Base-by-base conservation (phyloP, 2,797 vertebrate genomes). In the Myoxocephalus aenaeus region DNA sequence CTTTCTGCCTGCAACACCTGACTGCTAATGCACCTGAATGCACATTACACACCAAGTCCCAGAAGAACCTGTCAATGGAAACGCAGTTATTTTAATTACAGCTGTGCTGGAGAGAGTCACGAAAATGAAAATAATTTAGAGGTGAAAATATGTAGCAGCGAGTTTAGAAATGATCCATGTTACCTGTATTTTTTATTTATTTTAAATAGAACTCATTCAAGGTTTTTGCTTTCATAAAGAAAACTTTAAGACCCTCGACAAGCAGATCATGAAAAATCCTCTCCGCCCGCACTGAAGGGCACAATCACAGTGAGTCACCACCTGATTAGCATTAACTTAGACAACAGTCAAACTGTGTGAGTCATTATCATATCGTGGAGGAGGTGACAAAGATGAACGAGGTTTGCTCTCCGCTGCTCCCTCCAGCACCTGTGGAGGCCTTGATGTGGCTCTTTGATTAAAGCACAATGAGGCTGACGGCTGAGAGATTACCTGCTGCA, bases 1-100 rank as follows among this genome's bases (percentile, higher is more conserved):
- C 82, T 93, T 91, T 91, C 81, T 77, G 73, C 74, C 83, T 78
- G 76, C 71, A 91, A 86, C 88, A 92, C 79, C 85, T 88, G 86
- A 89, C 74, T 85, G 88, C 80, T 90, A 88, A 87, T 86, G 34
- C 34, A 34, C 34, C 34, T 34, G 34, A 34, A 34, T 34, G 80
- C 88, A 67, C 72, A 85, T 83, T 82, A 88, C 90, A 90, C 85
- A 80, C 75, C 48, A 14, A 64, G 79, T 84, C 84, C 90, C 91
- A 65, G 53, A 87, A 90, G 89, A 84, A 79, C 57, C 81, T 75
- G 87, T 87, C 90, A 78, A 62, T 78, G 85, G 81, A 86, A 84
- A 86, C 70, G 72, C 68, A n/a, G 65, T 46, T 40, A 61, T 83
- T 81, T 90, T 92, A 90, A 93, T 93, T 93, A 94, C 87, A 87